Evolutionary conservation across 2,888 invertebrate species (phyloP).

Genomic region (Drosophila paramelanica): DNA sequence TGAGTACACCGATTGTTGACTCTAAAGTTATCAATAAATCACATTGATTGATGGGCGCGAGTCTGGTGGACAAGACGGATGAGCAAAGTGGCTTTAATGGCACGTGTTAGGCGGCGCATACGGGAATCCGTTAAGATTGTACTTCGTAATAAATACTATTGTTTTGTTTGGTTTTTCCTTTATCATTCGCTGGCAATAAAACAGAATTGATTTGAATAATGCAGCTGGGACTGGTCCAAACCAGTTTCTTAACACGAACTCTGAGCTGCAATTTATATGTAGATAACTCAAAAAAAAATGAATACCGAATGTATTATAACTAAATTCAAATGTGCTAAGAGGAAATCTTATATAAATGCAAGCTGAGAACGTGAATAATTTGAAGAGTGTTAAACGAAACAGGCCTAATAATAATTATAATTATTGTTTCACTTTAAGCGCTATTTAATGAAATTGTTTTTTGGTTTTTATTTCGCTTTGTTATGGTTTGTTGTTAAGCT

Average conservation of each 20-base stretch:
- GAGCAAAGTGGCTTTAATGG: constrained; percentile 27
- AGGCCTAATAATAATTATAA: neutral
- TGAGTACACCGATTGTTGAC: constrained; percentile 44
- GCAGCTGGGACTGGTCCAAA: constrained; percentile 26
- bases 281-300: neutral
- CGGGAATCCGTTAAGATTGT: constrained; percentile 14
- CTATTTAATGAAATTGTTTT: constrained; percentile 18
- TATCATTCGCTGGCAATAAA: constrained; percentile 37
- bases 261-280: neutral
- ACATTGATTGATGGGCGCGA: constrained; percentile 65
- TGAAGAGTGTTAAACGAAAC: neutral
- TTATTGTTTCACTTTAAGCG: neutral
- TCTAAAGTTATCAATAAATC: constrained; percentile 62
- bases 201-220: constrained; percentile 28
- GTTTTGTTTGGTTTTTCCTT: constrained; percentile 1
- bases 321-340: neutral
- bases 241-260: constrained; percentile 29
- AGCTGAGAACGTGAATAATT: neutral
- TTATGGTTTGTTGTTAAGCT: neutral
- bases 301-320: neutral
- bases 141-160: constrained; percentile 29
- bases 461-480: neutral
- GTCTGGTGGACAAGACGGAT: constrained; percentile 7
- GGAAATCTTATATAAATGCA: constrained; percentile 3
- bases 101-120: constrained; percentile 53